These are phyloP conservation scores for Dendropsophus ebraccatus DNA, from an alignment of 2,113 vertebrate species.

Conservation along the genomic window DNA sequence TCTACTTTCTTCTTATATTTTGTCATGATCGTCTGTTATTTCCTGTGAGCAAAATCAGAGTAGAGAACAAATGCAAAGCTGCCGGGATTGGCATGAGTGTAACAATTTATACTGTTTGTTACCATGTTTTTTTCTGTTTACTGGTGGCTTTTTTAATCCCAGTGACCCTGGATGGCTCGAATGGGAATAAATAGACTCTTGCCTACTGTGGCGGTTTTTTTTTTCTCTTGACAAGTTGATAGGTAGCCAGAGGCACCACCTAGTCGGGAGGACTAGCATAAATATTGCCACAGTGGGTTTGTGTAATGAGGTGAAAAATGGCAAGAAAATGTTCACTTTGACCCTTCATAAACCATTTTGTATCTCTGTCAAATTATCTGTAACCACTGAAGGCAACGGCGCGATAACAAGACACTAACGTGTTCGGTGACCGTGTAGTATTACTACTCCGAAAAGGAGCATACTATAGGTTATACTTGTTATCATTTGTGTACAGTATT, in stretches of 20 bases:
- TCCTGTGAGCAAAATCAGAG: conserved; percentile 23
- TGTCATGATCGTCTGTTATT: conserved; percentile 29
- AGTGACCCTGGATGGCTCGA: neutral
- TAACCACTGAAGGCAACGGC: conserved; percentile 6
- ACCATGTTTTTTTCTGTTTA: neutral
- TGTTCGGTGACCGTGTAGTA: neutral
- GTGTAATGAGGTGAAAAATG: conserved; percentile 31
- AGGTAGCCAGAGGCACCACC: neutral
- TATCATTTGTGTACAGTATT: too few relatives aligned
- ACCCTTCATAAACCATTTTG: neutral
- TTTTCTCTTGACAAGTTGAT: neutral
- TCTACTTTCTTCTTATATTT: conserved; percentile 23
- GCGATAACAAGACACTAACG: neutral
- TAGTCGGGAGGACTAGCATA: neutral
- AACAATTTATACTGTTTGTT: neutral
- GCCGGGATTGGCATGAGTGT: neutral
- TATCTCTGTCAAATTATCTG: conserved; percentile 18
- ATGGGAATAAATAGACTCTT: neutral
- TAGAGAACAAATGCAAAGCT: neutral
- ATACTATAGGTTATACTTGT: too few relatives aligned
- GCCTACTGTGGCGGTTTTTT: neutral
- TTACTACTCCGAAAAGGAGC: neutral
- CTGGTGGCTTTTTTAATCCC: neutral
- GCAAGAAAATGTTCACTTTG: neutral
- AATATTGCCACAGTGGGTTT: conserved; percentile 25